Conservation (phyloP, 2,888 invertebrate species). For the Stenotaenia linearis region DNA sequence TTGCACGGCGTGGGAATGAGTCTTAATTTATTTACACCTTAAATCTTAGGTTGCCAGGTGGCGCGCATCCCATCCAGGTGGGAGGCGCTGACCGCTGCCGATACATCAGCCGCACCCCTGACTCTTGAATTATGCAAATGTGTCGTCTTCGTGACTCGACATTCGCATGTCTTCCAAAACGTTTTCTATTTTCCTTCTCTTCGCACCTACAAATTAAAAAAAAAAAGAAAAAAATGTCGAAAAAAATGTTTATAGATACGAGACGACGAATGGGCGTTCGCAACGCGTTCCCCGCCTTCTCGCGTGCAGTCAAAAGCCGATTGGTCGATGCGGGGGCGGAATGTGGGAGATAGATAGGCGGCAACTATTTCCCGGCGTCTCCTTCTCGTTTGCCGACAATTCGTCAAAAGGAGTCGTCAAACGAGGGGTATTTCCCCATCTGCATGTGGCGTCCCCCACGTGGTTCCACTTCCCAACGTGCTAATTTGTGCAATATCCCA, state of each 20-base stretch:
- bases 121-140: neutral
- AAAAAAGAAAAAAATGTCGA: neutral
- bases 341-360: neutral
- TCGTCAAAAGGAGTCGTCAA: neutral
- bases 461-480: neutral
- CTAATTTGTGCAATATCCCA: neutral
- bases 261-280: neutral
- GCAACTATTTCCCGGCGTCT: neutral
- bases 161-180: neutral
- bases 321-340: neutral
- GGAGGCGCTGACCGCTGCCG: slow-evolving; percentile 9
- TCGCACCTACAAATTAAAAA: neutral
- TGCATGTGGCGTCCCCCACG: neutral
- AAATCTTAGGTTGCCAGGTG: neutral
- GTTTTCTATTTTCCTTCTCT: neutral
- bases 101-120: neutral
- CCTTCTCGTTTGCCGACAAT: neutral
- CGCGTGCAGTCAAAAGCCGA: slow-evolving; percentile 4
- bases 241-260: neutral
- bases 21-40: neutral
- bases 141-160: neutral
- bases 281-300: neutral
- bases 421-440: neutral
- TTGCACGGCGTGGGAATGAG: neutral
- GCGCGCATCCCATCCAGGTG: neutral